A percentile compares a stretch with the other conserved stretches of the same genome.
These are phyloP conservation scores for Strix occidentalis DNA, from an alignment of 2,797 vertebrate genomes.

Conservation along the genomic window DNA sequence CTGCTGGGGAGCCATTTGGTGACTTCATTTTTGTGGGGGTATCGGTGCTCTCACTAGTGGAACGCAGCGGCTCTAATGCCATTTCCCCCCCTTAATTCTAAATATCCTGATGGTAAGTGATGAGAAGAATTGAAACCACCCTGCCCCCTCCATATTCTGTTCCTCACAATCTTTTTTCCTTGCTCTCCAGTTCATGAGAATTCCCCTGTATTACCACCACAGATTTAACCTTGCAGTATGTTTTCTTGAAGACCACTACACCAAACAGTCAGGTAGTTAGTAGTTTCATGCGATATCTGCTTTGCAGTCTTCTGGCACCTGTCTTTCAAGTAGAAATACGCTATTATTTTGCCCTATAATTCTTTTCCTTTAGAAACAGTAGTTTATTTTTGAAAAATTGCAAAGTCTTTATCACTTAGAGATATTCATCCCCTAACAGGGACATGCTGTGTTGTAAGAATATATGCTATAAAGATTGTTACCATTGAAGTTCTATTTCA, in stretches of 20 bases:
- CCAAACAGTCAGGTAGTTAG: background rate
- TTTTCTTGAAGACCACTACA: background rate
- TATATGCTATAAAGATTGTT: background rate
- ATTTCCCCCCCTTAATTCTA: background rate
- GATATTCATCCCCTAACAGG: rapidly evolving
- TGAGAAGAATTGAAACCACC: background rate
- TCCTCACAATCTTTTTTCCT: background rate
- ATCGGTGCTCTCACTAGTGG: background rate
- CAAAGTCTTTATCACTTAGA: rapidly evolving
- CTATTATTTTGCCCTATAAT: background rate
- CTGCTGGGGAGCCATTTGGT: background rate
- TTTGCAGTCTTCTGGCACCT: background rate
- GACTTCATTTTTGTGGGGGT: background rate
- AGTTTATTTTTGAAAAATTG: background rate
- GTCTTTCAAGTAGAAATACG: background rate
- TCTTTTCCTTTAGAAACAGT: background rate
- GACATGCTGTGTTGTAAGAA: background rate
- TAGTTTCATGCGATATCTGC: background rate
- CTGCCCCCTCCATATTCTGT: background rate
- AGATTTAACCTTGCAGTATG: background rate
- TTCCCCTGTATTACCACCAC: background rate
- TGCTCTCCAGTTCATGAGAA: background rate
- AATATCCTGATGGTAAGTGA: background rate
- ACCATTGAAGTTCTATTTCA: background rate
- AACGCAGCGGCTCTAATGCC: background rate